A percentile compares a stretch with the other conserved stretches of the same genome.
Evolutionary conservation across 2,113 vertebrate genomes (phyloP).

Genomic region (Erythrocercus mccallii): DNA sequence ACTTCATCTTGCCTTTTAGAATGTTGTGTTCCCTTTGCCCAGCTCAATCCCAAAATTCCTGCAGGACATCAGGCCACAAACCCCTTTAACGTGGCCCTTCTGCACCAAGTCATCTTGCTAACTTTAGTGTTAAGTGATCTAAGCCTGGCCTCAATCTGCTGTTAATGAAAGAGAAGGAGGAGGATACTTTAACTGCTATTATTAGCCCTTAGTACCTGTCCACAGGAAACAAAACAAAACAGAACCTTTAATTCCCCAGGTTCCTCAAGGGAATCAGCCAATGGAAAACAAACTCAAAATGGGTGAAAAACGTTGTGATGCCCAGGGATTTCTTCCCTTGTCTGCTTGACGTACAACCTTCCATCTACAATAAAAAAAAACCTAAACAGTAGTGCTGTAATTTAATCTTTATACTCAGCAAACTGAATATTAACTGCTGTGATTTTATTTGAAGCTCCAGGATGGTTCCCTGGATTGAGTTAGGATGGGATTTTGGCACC

Average conservation of each 20-base stretch:
- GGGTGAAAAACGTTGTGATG: accelerated
- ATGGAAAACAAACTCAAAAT: accelerated
- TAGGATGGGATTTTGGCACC: not conserved
- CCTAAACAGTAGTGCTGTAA: not conserved
- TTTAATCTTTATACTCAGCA: not conserved
- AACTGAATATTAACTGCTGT: not conserved
- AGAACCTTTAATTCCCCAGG: not conserved
- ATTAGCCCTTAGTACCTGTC: conserved; percentile 16
- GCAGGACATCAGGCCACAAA: not conserved
- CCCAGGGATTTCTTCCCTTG: not conserved
- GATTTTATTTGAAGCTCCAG: not conserved
- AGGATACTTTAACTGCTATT: conserved; percentile 52
- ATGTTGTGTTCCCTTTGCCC: not conserved
- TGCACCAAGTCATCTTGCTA: not conserved
- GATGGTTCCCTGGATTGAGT: not conserved
- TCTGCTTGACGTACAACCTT: not conserved
- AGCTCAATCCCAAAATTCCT: not conserved
- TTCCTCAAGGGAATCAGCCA: not conserved
- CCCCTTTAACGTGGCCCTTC: not conserved
- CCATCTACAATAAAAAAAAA: not conserved
- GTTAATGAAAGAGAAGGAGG: conserved; percentile 33
- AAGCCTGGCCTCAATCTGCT: conserved; percentile 62
- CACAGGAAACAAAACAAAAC: not conserved
- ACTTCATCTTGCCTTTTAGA: not conserved
- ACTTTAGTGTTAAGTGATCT: conserved; percentile 29